Evolutionary conservation across 2,797 vertebrate species (phyloP).

Genomic region (Sylvia borin): DNA sequence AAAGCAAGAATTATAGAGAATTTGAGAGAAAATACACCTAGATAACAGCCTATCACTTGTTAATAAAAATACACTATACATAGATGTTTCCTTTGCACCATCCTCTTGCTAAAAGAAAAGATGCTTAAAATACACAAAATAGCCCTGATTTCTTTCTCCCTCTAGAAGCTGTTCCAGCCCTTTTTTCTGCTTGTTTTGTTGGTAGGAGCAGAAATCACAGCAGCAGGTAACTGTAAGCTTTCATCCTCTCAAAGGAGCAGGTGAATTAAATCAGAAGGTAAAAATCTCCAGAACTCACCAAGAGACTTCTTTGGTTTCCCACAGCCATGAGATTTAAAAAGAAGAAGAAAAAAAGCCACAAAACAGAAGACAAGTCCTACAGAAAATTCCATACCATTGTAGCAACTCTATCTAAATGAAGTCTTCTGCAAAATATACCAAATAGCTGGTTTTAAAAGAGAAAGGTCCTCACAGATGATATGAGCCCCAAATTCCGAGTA

Average conservation of each 20-base stretch:
- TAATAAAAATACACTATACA: background rate
- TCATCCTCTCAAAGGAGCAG: background rate
- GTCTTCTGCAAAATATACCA: background rate
- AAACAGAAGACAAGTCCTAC: background rate
- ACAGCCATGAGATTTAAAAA: background rate
- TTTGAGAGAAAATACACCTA: background rate
- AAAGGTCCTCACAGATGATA: background rate
- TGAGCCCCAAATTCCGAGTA: rapidly evolving
- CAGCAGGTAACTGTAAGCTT: background rate
- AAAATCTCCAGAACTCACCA: background rate
- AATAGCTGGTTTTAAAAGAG: background rate
- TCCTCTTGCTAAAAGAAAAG: background rate
- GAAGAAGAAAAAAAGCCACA: background rate
- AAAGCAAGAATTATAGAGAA: background rate
- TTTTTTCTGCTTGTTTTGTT: background rate
- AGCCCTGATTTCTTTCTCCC: background rate
- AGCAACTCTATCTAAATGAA: background rate
- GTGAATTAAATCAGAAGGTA: background rate
- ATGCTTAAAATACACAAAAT: background rate
- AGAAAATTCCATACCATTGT: background rate
- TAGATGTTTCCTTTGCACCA: background rate
- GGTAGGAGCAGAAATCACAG: background rate
- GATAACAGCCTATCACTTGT: background rate
- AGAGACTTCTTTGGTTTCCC: background rate
- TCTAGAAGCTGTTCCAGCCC: background rate